phyloP scores from a whole-genome alignment of 2,113 vertebrate species.

The Xyliphius kryptos region DNA sequence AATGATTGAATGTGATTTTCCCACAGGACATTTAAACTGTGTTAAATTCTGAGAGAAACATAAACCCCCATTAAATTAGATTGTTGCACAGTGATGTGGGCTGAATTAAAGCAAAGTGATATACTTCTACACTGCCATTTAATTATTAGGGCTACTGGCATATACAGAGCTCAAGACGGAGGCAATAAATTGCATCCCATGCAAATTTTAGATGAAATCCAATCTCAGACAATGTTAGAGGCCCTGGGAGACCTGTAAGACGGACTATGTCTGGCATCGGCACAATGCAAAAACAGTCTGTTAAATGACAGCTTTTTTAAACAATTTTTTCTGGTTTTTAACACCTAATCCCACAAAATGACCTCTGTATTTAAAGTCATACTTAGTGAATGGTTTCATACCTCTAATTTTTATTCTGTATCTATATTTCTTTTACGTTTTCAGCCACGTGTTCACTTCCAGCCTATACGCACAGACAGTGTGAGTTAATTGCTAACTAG shows the following conservation, averaged over 20 bases:
- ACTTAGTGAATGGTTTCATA: conserved; percentile 5
- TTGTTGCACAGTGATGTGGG: conserved; percentile 56
- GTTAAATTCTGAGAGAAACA: too few species aligned
- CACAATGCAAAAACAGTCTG: conserved; percentile 56
- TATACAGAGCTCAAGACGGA: conserved; percentile 58
- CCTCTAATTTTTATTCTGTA: conserved; percentile 10
- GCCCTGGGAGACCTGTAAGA: conserved; percentile 60
- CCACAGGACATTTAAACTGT: too few species aligned
- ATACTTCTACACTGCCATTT: conserved; percentile 47
- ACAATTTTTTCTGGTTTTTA: too few species aligned
- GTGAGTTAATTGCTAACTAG: conserved; percentile 47
- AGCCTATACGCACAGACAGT: conserved; percentile 25
- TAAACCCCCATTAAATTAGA: conserved; percentile 47
- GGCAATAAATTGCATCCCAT: conserved; percentile 62
- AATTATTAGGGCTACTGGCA: conserved; percentile 46
- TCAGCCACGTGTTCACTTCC: conserved; percentile 11
- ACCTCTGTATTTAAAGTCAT: conserved; percentile 10
- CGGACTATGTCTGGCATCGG: conserved; percentile 55
- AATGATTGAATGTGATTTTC: too few species aligned
- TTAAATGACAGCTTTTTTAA: too few species aligned
- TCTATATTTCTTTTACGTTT: background rate
- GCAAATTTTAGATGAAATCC: conserved; percentile 69
- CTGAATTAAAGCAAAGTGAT: conserved; percentile 53
- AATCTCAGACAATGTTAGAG: conserved; percentile 64
- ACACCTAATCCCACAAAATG: conserved; percentile 38